Percentiles rank a stretch among this genome's conserved stretches.
phyloP scores from a whole-genome alignment of 2,797 vertebrate genomes.

The Sphaeramia orbicularis region DNA sequence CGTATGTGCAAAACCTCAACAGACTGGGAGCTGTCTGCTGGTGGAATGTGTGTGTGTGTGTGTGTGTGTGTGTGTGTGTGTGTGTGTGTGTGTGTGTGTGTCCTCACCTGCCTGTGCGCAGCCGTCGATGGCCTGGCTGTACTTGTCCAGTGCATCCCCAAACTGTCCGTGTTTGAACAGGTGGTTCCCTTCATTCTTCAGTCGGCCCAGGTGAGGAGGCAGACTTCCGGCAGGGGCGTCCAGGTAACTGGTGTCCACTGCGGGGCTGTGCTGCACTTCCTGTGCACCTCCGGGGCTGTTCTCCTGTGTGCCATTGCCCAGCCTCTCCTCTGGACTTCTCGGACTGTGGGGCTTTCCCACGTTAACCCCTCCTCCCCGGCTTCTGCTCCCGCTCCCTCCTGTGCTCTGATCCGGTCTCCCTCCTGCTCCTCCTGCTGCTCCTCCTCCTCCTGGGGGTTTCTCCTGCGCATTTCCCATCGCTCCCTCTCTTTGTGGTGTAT shows the following conservation, averaged over 20 bases:
- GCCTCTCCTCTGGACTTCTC: slow-evolving; percentile 52
- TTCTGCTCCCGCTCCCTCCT: slow-evolving; percentile 49
- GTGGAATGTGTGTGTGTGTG: no score
- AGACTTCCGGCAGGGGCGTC: slow-evolving; percentile 84
- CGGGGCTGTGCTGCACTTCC: slow-evolving; percentile 39
- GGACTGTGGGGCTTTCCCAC: slow-evolving; percentile 49
- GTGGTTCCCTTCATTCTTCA: slow-evolving; percentile 92
- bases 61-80: no score
- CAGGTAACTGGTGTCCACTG: slow-evolving; percentile 79
- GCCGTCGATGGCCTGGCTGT: slow-evolving; percentile 89
- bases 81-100: no score
- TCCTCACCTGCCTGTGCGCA: slow-evolving; percentile 84
- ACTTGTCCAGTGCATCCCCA: slow-evolving; percentile 88
- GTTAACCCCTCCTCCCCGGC: slow-evolving; percentile 53
- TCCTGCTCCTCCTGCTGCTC: slow-evolving; percentile 71
- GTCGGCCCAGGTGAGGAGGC: slow-evolving; percentile 84
- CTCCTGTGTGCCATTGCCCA: slow-evolving; percentile 72
- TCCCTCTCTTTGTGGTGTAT: slow-evolving; percentile 65
- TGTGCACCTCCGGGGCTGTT: slow-evolving; percentile 43
- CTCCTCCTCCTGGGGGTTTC: slow-evolving; percentile 84
- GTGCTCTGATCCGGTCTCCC: slow-evolving; percentile 58
- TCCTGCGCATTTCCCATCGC: slow-evolving; percentile 94
- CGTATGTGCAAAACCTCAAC: no score
- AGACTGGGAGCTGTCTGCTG: no score
- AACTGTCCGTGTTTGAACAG: slow-evolving; percentile 95